phyloP scores from a whole-genome alignment of 2,888 invertebrate species.

The Napeogenes inachia region DNA sequence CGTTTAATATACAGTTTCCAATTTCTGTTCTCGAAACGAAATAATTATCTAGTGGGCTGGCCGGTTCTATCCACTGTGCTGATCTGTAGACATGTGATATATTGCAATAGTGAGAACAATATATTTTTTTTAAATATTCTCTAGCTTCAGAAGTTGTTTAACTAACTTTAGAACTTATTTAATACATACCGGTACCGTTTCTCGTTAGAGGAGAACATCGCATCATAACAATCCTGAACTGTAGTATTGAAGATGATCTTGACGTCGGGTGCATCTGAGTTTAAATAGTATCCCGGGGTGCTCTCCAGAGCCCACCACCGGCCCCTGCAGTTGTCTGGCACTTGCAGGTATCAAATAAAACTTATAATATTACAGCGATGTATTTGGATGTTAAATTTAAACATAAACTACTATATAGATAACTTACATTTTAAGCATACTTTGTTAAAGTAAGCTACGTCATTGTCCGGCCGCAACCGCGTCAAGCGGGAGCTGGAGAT shows the following conservation, averaged over 20 bases:
- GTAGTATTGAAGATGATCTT: conserved; percentile 79
- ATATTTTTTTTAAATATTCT: too few species aligned
- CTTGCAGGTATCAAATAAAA: conserved; percentile 35
- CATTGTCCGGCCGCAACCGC: conserved; percentile 67
- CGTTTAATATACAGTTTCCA: conserved; percentile 84
- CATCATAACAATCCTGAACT: conserved; percentile 81
- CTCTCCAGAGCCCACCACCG: conserved; percentile 87
- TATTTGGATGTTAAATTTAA: neutral
- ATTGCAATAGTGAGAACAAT: too few species aligned
- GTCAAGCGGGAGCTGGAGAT: conserved; percentile 45
- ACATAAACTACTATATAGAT: conserved; percentile 9
- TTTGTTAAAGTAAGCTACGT: conserved; percentile 81
- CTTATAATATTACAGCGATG: neutral
- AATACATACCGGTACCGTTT: conserved; percentile 47
- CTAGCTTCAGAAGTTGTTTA: too few species aligned
- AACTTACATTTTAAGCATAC: conserved; percentile 73
- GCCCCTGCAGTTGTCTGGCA: conserved; percentile 66
- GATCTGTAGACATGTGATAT: conserved; percentile 44
- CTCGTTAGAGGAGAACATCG: conserved; percentile 46
- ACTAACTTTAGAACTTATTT: neutral
- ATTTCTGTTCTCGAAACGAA: conserved; percentile 47
- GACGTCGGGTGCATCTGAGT: conserved; percentile 79
- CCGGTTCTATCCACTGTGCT: conserved; percentile 63
- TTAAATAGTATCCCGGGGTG: conserved; percentile 84
- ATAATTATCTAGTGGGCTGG: conserved; percentile 49